Evolutionary conservation across 2,113 vertebrate species (phyloP), one percentile per base, ranked within the genome.

Genomic region (Corvus moneduloides): DNA sequence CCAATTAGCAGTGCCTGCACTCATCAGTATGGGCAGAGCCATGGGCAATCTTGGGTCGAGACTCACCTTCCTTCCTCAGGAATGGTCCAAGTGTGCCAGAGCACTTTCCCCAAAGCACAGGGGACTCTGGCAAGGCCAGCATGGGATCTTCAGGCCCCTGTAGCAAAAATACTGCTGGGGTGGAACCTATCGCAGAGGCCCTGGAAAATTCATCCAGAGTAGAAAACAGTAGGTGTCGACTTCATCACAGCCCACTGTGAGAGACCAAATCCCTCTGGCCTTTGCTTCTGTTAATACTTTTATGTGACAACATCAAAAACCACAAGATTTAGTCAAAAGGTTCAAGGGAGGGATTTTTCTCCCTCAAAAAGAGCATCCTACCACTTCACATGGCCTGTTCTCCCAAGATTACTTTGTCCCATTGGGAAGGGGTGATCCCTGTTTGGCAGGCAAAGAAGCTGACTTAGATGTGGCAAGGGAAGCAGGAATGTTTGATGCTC

Each of bases 41-140:
- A 35, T 2, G 13, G 63, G 18, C 64, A 67, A 0, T 21, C 28
- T 39, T 0, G 0, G 24, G 59, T 63, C 2, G 7, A 58, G 59
- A 43, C 27, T 92, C 63, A 67, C 37, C 32, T 55, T 83, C 20
- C 5, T 71, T 35, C 9, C 32, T 48, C 44, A 12, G 54, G 22
- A 87, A 75, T 3, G 0, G 72, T 56, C 13, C 56, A 59, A 61
- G 11, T 14, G 30, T 48, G 23, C 20, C 54, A 63, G 18, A 71
- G 39, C 26, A 51, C 17, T 27, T 8, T 46, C 11, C 11, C 2
- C n/a, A 61, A 21, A 79, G n/a, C 48, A 56, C 21, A 4, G 7
- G 28, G 17, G 22, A 30, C 30, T 51, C 61, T 67, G 49, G 19
- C 7, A 54, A 19, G 21, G n/a, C 18, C 37, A n/a, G 14, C 20